Evolutionary conservation across 1,140 invertebrate genomes (phyloP), one percentile per base, ranked within the genome.

Genomic region (Oreohelix idahoensis): DNA sequence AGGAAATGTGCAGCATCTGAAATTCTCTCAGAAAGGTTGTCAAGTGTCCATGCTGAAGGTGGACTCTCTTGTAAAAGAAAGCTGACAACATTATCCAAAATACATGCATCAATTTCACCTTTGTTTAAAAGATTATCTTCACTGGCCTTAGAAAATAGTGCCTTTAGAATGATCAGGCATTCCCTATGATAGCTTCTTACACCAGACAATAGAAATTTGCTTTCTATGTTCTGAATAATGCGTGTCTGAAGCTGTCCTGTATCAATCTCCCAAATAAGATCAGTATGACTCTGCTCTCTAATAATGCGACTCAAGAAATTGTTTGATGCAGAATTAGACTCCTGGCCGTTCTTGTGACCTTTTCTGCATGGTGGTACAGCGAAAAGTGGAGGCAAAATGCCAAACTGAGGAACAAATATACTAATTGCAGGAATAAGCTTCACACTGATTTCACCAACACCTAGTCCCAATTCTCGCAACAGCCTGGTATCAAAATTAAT

Each of bases 1-100:
- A 91, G 81, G 69, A 90, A 91, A 79, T 87, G 85, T 49, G 89
- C 83, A 36, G 81, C 80, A 83, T 91, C 90, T 1, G 90, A 91
- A 36, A 91, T 80, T 71, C 90, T 77, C 38, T 88, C 86, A 5
- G 86, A 76, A 13, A 91, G 70, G 35, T 81, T 79, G 2, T 85
- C 76, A 29, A 89, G 82, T n/a, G 77, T 82, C 90, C 90, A 91
- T 36, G 87, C 81, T 13, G 66, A 51, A 26, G 88, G 84, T 11
- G 79, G 76, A 76, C 88, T 89, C 51, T 91, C 90, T 29, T 89
- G 70, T 13, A 91, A 80, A 17, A 90, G 83, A 75, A 88, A 90
- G 78, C 79, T 86, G 29, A 89, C 26, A 36, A 90, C 83, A n/a
- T 87, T 88, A 53, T 87, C 84, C 32, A 90, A 74, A 39, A 88